These are phyloP conservation scores for Thinocorus orbignyianus DNA, from an alignment of 2,113 vertebrate genomes.

Conservation along the genomic window DNA sequence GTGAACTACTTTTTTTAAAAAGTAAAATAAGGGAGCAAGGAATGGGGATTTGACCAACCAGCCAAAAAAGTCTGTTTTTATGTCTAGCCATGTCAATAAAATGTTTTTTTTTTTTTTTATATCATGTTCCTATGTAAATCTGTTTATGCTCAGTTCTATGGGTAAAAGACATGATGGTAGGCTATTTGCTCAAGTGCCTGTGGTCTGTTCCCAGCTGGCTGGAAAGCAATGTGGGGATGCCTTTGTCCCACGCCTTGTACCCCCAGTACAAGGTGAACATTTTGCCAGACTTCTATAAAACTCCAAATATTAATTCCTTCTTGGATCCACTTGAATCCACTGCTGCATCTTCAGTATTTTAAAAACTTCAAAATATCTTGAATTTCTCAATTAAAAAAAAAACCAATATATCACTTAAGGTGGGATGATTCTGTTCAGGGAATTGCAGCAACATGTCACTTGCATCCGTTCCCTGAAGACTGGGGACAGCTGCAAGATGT, in stretches of 20 bases:
- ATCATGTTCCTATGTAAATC: background rate
- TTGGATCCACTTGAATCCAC: background rate
- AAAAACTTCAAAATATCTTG: background rate
- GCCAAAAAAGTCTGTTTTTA: background rate
- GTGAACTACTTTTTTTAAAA: background rate
- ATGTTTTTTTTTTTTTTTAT: background rate
- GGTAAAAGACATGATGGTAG: background rate
- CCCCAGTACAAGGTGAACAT: fast-evolving
- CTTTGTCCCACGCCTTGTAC: fast-evolving
- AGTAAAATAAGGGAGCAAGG: background rate
- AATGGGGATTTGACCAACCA: background rate
- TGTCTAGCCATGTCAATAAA: background rate
- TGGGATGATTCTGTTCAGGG: background rate
- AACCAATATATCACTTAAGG: background rate
- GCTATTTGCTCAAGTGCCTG: background rate
- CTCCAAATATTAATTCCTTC: background rate
- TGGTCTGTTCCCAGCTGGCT: background rate
- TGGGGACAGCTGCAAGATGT: background rate
- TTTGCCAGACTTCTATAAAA: background rate
- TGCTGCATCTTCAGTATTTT: background rate
- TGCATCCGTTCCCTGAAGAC: background rate
- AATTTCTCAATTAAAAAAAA: background rate
- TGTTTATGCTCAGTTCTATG: background rate
- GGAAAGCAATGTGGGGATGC: fast-evolving
- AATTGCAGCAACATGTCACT: background rate